Conservation (phyloP, 2,888 invertebrate species). For the Campoplex capitator region DNA sequence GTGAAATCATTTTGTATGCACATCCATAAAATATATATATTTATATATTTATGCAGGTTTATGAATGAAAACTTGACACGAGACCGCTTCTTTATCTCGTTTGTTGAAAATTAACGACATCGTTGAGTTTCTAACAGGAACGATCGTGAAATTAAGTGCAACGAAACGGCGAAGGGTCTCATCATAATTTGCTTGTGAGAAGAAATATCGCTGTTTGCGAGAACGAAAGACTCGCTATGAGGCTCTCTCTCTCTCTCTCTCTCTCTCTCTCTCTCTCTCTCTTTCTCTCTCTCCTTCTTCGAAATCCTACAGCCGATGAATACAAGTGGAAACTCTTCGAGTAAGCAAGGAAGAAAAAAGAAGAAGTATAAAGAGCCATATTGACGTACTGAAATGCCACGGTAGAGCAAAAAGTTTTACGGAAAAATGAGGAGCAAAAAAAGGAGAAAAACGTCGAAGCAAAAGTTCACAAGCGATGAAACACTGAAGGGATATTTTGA, state of each 20-base stretch:
- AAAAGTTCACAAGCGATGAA: conserved; percentile 53
- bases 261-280: background rate
- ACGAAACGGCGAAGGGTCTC: conserved; percentile 35
- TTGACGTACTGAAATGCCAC: conserved; percentile 18
- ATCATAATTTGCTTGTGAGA: conserved; percentile 31
- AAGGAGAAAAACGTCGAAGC: conserved; percentile 19
- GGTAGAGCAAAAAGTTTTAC: conserved; percentile 18
- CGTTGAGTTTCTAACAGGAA: conserved; percentile 47
- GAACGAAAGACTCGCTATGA: conserved; percentile 18
- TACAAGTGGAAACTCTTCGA: conserved; percentile 30
- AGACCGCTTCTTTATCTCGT: conserved; percentile 31
- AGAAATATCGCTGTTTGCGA: conserved; percentile 41
- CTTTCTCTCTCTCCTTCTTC: background rate
- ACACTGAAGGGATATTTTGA: conserved; percentile 14
- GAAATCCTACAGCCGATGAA: conserved; percentile 28
- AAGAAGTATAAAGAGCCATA: conserved; percentile 24
- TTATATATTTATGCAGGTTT: background rate
- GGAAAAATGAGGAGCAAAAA: conserved; percentile 11
- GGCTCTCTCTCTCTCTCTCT: background rate
- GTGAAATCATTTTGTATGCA: background rate
- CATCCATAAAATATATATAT: conserved; percentile 4
- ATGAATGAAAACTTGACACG: background rate
- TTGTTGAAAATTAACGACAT: conserved; percentile 54
- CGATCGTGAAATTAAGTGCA: conserved; percentile 58
- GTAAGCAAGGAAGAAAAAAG: conserved; percentile 25